Evolutionary conservation across 2,888 invertebrate species (phyloP), one percentile per base, ranked within the genome.

Genomic region (Mesorhabditis spiculigera): DNA sequence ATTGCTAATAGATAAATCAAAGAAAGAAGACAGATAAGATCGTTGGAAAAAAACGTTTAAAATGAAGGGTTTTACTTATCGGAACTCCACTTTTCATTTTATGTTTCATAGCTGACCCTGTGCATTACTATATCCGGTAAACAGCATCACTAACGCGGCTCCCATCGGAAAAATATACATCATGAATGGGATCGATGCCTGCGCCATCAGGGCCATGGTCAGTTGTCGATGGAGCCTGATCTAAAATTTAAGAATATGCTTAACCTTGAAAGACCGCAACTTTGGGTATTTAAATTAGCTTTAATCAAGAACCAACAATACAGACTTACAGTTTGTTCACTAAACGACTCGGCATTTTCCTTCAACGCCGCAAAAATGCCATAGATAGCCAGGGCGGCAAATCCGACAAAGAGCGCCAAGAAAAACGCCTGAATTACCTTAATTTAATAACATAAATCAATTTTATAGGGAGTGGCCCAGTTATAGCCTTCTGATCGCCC

Each of bases 111-210:
- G 28, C 58, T 50, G 0, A 50, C 58, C 58, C 8, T 10, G 58
- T n/a, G n/a, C 58, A 50, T 50, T 50, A 13, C n/a, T 10, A 10
- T 13, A n/a, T 50, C 58, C 58, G 3, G 58, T 50, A n/a, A 50
- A 50, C 10, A 50, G 58, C 58, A 50, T 50, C 58, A 50, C 58
- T 3, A 50, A 50, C 8, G 58, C 58, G 58, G 58, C 58, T 1
- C 58, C 58, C 58, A 50, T 50, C n/a, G 58, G 58, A n/a, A 50
- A 50, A 50, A 50, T 50, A n/a, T 13, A 50, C 58, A 50, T 50
- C n/a, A n/a, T n/a, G 58, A 50, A 50, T n/a, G 58, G 58, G n/a
- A 50, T n/a, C 10, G 58, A 50, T 10, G 58, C 58, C n/a, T 50
- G 58, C 8, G n/a, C 58, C 58, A 50, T 50, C n/a, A 50, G n/a